Percentiles rank a stretch among this genome's conserved stretches.
Conservation (phyloP, 2,888 invertebrate species). For the Mesorhabditis belari region DNA sequence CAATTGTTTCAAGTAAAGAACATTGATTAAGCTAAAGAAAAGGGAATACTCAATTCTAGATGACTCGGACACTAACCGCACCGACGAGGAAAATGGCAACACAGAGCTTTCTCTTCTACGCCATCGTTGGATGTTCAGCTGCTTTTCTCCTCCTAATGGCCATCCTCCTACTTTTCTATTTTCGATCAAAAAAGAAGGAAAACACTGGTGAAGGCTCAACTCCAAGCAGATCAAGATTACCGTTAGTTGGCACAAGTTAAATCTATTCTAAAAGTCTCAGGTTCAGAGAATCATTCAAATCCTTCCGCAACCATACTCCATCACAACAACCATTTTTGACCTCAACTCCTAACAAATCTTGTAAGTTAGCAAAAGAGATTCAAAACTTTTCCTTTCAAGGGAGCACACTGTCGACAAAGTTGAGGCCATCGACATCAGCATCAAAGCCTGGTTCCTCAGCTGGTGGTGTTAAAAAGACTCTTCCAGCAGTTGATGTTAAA, state of each 20-base stretch:
- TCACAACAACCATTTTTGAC: not conserved
- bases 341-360: not conserved
- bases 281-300: not conserved
- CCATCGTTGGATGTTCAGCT: slow-evolving; percentile 21
- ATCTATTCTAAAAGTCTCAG: no score
- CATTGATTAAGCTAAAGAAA: no score
- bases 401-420: slow-evolving; percentile 8
- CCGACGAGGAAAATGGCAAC: slow-evolving; percentile 13
- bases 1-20: no score
- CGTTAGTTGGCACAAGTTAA: no score
- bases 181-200: slow-evolving; percentile 13
- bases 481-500: slow-evolving; percentile 18
- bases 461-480: not conserved
- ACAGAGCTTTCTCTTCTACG: slow-evolving; percentile 16
- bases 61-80: slow-evolving; percentile 9
- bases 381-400: not conserved
- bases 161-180: slow-evolving; percentile 26
- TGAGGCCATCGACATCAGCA: slow-evolving; percentile 6
- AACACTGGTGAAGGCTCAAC: not conserved
- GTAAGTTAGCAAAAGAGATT: not conserved
- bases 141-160: slow-evolving; percentile 25
- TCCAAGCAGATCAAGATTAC: no score
- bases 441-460: slow-evolving; percentile 8
- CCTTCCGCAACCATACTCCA: no score
- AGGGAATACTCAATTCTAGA: slow-evolving; percentile 6